Conservation (phyloP, 2,888 invertebrate genomes). For the Dugesia japonica region DNA sequence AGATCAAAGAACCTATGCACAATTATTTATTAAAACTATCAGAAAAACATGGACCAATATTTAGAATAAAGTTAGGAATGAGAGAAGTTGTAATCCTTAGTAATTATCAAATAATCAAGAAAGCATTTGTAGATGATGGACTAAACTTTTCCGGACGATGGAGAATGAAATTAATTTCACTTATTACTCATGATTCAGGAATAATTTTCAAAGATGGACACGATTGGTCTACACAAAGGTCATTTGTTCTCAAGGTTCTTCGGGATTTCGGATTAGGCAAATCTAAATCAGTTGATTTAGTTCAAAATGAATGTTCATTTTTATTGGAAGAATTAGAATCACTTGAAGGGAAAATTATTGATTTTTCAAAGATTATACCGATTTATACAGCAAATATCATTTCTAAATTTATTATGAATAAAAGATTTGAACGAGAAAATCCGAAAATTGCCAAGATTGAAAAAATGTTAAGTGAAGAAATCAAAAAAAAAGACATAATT, state of each 20-base stretch:
- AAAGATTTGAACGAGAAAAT: slow-evolving; percentile 2
- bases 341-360: not conserved
- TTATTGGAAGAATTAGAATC: slow-evolving; percentile 5
- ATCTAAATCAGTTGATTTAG: not conserved
- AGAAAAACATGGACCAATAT: slow-evolving; percentile 11
- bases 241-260: slow-evolving; percentile 12
- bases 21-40: not conserved
- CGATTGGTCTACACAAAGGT: slow-evolving; percentile 32
- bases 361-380: not conserved
- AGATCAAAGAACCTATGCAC: not conserved
- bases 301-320: slow-evolving; percentile 21
- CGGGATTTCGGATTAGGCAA: slow-evolving; percentile 27
- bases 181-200: slow-evolving; percentile 14
- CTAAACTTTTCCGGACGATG: slow-evolving; percentile 25
- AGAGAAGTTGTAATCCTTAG: slow-evolving; percentile 11
- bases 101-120: not conserved
- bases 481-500: not conserved
- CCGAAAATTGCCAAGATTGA: not conserved
- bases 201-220: slow-evolving; percentile 28
- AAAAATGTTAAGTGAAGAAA: not conserved
- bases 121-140: slow-evolving; percentile 24
- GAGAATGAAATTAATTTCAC: not conserved
- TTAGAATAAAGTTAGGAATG: slow-evolving; percentile 12
- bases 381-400: slow-evolving; percentile 16
- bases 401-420: slow-evolving; percentile 9